Evolutionary conservation across 2,888 invertebrate genomes (phyloP), one percentile per base, ranked within the genome.

Genomic region (Hipparchia sbordonii): DNA sequence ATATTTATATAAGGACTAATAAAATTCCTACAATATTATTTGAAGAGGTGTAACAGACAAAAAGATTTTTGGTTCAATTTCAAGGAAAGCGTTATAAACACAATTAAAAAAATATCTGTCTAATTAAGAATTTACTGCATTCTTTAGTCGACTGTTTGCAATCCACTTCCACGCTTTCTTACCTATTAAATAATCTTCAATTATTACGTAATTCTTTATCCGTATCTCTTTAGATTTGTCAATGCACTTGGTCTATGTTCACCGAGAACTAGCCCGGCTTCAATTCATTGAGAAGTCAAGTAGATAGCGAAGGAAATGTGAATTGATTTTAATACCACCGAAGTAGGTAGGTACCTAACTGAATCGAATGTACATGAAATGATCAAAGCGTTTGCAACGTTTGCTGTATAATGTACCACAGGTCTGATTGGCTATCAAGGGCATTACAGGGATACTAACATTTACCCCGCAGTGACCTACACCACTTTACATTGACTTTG

Each of bases 371-470:
- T 48, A 9, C 39, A 39, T 52, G 33, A 51, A 65, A 65, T 65
- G 52, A 65, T 10, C 23, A 51, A 51, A 51, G 51, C 51, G 33
- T 5, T 63, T 51, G 23, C 51, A 63, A 51, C 23, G 63, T 23
- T 33, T 51, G 63, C 63, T 63, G 63, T 33, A 6, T 23, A 13
- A 48, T 39, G n/a, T 52, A 70, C 65, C 52, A 62, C 51, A 56
- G 12, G 45, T 66, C 54, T 72, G 76, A 77, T 72, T 73, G 76
- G 69, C 67, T 76, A 75, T 60, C 79, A 79, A 77, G 79, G 79
- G 70, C 67, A 70, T 54, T 33, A 60, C 62, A 72, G 73, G 76
- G 72, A 73, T 75, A 66, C 51, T 12, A 63, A 67, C 74, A 72
- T 74, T 69, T 74, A 71, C 59, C 60, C 67, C 70, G 48, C 66